These are phyloP conservation scores for Mantis religiosa DNA, from an alignment of 2,888 invertebrate species.

Conservation along the genomic window DNA sequence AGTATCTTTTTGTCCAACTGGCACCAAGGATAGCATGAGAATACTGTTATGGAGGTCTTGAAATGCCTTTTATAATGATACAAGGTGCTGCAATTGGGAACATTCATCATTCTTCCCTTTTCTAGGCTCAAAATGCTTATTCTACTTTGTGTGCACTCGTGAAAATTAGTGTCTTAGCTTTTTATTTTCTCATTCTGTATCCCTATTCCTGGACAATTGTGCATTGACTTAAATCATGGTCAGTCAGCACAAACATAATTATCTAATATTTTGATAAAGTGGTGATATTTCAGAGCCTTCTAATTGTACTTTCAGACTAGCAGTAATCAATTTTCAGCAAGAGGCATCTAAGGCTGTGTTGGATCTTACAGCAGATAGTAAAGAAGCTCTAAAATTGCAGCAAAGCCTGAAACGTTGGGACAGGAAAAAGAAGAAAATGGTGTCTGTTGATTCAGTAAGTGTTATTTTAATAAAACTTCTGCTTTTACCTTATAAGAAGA, in stretches of 20 bases:
- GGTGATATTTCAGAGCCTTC: not conserved
- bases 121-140: too few relatives aligned
- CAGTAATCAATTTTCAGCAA: constrained; percentile 72
- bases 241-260: not conserved
- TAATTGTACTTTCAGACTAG: constrained; percentile 53
- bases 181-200: too few relatives aligned
- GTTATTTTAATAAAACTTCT: not conserved
- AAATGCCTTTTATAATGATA: too few relatives aligned
- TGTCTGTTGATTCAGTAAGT: constrained; percentile 57
- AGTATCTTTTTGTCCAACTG: too few relatives aligned
- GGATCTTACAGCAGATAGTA: constrained; percentile 80
- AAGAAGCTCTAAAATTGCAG: constrained; percentile 56
- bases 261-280: not conserved
- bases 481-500: too few relatives aligned
- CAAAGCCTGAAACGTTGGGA: constrained; percentile 76
- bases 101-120: too few relatives aligned
- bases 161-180: too few relatives aligned
- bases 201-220: too few relatives aligned
- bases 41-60: too few relatives aligned
- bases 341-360: constrained; percentile 76
- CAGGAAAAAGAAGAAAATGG: constrained; percentile 92
- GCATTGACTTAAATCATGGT: not conserved
- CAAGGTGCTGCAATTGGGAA: too few relatives aligned
- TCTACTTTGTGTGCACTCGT: too few relatives aligned
- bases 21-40: too few relatives aligned